phyloP scores from a whole-genome alignment of 1,140 invertebrate genomes.

The Cydia fagiglandana region DNA sequence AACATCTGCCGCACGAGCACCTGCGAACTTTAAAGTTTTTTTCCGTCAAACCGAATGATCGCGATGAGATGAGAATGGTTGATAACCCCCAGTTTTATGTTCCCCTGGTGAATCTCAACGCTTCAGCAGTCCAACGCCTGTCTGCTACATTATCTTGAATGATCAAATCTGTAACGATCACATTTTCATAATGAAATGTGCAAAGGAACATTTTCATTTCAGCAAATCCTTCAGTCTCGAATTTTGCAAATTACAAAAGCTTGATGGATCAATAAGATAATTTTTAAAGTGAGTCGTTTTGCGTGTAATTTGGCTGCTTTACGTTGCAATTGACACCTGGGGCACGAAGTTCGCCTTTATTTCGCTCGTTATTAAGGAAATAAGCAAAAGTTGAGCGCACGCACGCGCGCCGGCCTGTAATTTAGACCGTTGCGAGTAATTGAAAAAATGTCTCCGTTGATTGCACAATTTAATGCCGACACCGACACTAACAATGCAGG shows the following conservation, averaged over 20 bases:
- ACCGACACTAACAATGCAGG: neutral
- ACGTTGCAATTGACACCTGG: constrained; percentile 44
- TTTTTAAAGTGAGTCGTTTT: constrained; percentile 10
- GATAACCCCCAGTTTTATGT: constrained; percentile 22
- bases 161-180: constrained; percentile 41
- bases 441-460: constrained; percentile 40
- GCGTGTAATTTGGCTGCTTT: constrained; percentile 7
- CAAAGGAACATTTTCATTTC: constrained; percentile 12
- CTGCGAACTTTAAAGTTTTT: constrained; percentile 22
- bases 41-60: constrained; percentile 7
- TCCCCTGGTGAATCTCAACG: constrained; percentile 12
- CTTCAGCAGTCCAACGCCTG: constrained; percentile 11
- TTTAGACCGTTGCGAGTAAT: constrained; percentile 44
- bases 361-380: constrained; percentile 34
- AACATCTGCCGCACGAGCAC: constrained; percentile 28
- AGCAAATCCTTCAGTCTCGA: constrained; percentile 5
- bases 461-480: constrained; percentile 34
- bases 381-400: constrained; percentile 32
- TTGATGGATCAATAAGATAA: constrained; percentile 48
- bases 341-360: constrained; percentile 40
- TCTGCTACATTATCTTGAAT: constrained; percentile 25
- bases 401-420: constrained; percentile 40
- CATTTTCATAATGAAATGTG: constrained; percentile 38
- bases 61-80: constrained; percentile 22
- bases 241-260: constrained; percentile 4